A percentile compares a stretch with the other conserved stretches of the same genome.
Evolutionary conservation across 2,113 vertebrate genomes (phyloP).

Genomic region (Asarcornis scutulata): DNA sequence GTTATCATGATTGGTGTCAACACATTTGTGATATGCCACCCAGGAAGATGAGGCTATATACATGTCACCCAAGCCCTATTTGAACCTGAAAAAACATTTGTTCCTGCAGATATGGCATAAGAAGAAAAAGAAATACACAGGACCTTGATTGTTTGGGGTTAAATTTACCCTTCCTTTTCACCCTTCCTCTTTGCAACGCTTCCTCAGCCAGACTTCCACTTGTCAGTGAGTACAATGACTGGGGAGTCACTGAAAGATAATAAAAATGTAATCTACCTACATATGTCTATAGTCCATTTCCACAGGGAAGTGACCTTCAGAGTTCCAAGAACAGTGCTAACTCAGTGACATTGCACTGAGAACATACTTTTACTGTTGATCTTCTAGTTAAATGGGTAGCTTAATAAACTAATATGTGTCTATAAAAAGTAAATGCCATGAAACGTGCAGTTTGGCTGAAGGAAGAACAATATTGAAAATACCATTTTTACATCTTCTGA

Average conservation of each 20-base stretch:
- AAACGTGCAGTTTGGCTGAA: background rate
- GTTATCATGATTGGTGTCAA: slow-evolving; percentile 61
- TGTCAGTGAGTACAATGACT: background rate
- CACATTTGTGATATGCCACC: slow-evolving; percentile 62
- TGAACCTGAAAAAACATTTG: background rate
- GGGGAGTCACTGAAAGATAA: background rate
- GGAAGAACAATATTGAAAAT: background rate
- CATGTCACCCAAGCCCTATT: background rate
- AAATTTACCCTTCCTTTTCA: background rate
- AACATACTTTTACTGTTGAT: background rate
- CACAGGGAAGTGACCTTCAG: background rate
- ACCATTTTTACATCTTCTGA: background rate
- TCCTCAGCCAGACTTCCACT: background rate
- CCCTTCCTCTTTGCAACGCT: background rate
- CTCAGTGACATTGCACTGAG: background rate
- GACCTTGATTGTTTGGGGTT: background rate
- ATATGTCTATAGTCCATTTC: background rate
- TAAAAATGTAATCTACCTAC: background rate
- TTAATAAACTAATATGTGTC: background rate
- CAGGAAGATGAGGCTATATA: slow-evolving; percentile 26
- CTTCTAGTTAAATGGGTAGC: background rate
- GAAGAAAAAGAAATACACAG: background rate
- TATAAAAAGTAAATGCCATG: background rate
- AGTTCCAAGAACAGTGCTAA: background rate
- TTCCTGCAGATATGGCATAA: background rate